Evolutionary conservation across 2,797 vertebrate genomes (phyloP).

Genomic region (Rhabdophis nuchalis): DNA sequence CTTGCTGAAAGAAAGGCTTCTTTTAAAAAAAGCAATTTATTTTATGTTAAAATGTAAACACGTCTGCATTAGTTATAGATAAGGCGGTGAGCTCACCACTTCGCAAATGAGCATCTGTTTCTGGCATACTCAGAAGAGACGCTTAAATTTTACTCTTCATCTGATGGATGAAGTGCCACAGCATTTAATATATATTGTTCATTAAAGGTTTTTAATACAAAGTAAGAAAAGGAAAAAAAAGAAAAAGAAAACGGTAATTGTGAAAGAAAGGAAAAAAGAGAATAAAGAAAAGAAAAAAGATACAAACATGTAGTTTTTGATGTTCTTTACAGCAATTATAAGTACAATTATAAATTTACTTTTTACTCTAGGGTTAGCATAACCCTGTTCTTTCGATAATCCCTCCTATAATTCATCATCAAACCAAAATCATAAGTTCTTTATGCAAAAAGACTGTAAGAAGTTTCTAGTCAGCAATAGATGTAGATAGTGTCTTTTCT

Average conservation of each 20-base stretch:
- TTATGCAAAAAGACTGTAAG: neutral
- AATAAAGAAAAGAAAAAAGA: neutral
- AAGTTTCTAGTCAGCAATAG: neutral
- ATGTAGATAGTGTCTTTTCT: neutral
- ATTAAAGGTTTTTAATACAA: neutral
- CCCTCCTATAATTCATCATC: neutral
- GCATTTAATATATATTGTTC: neutral
- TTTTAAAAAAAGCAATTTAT: slow-evolving; percentile 52
- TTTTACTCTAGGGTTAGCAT: neutral
- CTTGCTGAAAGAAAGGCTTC: slow-evolving; percentile 45
- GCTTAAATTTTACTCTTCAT: slow-evolving; percentile 47
- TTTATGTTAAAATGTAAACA: slow-evolving; percentile 61
- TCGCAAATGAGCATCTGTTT: slow-evolving; percentile 57
- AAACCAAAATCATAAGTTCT: neutral
- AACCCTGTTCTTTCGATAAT: neutral
- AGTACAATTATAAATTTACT: neutral
- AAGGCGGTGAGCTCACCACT: slow-evolving; percentile 60
- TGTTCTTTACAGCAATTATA: neutral
- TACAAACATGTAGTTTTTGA: neutral
- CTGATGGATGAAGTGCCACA: slow-evolving; percentile 3
- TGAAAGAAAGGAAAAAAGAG: neutral
- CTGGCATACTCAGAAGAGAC: slow-evolving; percentile 52
- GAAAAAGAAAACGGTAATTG: neutral
- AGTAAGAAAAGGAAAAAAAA: neutral
- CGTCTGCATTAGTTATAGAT: slow-evolving; percentile 60